Percentiles rank a stretch among this genome's conserved stretches.
These are phyloP conservation scores for Nomada hirtipes DNA, from an alignment of 2,888 invertebrate genomes.

Conservation along the genomic window DNA sequence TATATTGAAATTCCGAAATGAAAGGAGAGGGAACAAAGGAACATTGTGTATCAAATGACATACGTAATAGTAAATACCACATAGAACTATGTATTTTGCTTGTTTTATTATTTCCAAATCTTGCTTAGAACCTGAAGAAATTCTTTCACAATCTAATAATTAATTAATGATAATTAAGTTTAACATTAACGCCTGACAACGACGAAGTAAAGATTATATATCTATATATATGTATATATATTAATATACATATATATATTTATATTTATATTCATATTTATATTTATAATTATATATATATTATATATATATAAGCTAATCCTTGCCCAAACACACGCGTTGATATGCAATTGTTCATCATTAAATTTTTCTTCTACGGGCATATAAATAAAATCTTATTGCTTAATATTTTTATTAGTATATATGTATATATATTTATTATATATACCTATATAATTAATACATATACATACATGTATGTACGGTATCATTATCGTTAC, in stretches of 20 bases:
- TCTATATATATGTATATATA: constrained; percentile 68
- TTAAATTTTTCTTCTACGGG: constrained; percentile 74
- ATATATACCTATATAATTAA: constrained; percentile 27
- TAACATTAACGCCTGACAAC: constrained; percentile 84
- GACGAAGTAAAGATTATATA: constrained; percentile 81
- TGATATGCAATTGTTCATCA: constrained; percentile 82
- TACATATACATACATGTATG: constrained; percentile 33
- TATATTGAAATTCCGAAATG: too few relatives aligned
- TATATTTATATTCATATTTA: constrained; percentile 77
- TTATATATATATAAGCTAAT: constrained; percentile 81
- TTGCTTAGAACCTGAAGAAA: constrained; percentile 83
- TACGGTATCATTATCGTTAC: constrained; percentile 70
- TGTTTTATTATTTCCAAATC: constrained; percentile 82
- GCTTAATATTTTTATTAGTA: constrained; percentile 80
- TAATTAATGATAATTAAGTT: constrained; percentile 77
- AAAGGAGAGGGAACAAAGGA: too few relatives aligned
- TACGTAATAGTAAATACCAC: background rate
- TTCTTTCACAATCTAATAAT: constrained; percentile 83
- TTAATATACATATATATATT: constrained; percentile 72
- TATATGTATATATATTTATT: constrained; percentile 25
- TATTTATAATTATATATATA: constrained; percentile 68
- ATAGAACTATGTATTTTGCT: constrained; percentile 66
- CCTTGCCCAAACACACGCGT: constrained; percentile 83
- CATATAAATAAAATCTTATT: constrained; percentile 84
- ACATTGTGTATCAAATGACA: background rate